phyloP scores from a whole-genome alignment of 2,797 vertebrate species.

The Channa striata region DNA sequence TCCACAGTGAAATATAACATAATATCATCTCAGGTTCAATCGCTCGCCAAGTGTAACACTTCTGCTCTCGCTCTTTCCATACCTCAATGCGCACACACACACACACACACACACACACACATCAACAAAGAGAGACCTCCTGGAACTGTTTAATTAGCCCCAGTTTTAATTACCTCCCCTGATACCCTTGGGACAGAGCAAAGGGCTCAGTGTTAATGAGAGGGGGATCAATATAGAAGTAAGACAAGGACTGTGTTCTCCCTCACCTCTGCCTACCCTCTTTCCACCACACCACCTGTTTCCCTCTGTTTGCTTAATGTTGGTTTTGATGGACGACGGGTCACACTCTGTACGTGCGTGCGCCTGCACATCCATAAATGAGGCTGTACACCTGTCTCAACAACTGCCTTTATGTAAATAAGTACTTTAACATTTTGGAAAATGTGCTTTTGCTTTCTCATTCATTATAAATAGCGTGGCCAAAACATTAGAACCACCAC shows the following conservation, averaged over 20 bases:
- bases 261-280: constrained; percentile 54
- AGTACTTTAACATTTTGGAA: no score
- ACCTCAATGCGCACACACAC: constrained; percentile 32
- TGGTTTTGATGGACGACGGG: constrained; percentile 38
- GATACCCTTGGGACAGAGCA: constrained; percentile 71
- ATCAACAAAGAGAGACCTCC: constrained; percentile 34
- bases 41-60: constrained; percentile 42
- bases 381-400: constrained; percentile 4
- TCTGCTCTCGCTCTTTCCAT: constrained; percentile 13
- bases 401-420: background rate
- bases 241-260: constrained; percentile 69
- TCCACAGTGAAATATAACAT: constrained; percentile 31
- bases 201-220: constrained; percentile 79
- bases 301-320: constrained; percentile 32
- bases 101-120: constrained; percentile 22
- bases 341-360: constrained; percentile 23
- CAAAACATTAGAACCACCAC: no score
- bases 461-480: no score
- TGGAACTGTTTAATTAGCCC: constrained; percentile 79
- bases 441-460: background rate
- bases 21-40: constrained; percentile 39
- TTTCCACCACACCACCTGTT: constrained; percentile 47
- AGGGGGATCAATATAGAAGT: constrained; percentile 75
- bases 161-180: constrained; percentile 80
- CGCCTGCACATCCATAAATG: constrained; percentile 77